phyloP scores from a whole-genome alignment of 2,888 invertebrate genomes.

The Colostygia pectinataria region DNA sequence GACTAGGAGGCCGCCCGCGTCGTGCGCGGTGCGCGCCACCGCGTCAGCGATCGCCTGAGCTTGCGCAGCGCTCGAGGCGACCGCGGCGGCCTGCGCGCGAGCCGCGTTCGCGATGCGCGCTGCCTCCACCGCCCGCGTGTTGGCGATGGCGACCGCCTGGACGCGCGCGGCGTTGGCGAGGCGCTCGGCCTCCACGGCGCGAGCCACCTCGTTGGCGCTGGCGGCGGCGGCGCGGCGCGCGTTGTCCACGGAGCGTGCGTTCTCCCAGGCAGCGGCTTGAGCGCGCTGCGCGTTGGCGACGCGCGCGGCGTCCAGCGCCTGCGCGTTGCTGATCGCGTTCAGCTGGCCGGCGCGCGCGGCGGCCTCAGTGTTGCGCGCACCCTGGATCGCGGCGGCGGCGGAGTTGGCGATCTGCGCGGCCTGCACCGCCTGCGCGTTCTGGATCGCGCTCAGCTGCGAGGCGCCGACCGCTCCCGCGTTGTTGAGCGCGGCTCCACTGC shows the following conservation, averaged over 20 bases:
- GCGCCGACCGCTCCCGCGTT: constrained; percentile 71
- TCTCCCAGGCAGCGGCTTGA: constrained; percentile 73
- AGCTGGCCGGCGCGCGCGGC: constrained; percentile 69
- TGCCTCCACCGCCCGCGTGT: constrained; percentile 71
- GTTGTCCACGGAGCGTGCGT: constrained; percentile 70
- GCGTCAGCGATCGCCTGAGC: constrained; percentile 66
- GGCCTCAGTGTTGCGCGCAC: constrained; percentile 69
- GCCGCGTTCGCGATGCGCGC: constrained; percentile 68
- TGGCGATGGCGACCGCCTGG: constrained; percentile 71
- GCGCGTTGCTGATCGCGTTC: constrained; percentile 72
- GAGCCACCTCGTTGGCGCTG: constrained; percentile 56
- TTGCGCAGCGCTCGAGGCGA: constrained; percentile 62
- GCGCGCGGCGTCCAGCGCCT: constrained; percentile 70
- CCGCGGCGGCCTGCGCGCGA: constrained; percentile 57
- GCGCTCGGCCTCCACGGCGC: constrained; percentile 63
- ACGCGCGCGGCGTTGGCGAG: constrained; percentile 71
- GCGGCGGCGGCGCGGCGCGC: constrained; percentile 66
- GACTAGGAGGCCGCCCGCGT: constrained; percentile 40
- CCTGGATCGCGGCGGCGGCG: constrained; percentile 73
- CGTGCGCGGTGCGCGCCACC: constrained; percentile 62
- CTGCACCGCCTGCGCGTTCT: constrained; percentile 74
- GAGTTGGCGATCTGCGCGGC: constrained; percentile 71
- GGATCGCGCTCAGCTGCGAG: constrained; percentile 73
- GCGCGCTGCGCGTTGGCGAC: constrained; percentile 72
- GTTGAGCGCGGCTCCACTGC: constrained; percentile 63